Evolutionary conservation across 1,140 invertebrate genomes (phyloP), one percentile per base, ranked within the genome.

Genomic region (Pseudomyrmex dendroicus): DNA sequence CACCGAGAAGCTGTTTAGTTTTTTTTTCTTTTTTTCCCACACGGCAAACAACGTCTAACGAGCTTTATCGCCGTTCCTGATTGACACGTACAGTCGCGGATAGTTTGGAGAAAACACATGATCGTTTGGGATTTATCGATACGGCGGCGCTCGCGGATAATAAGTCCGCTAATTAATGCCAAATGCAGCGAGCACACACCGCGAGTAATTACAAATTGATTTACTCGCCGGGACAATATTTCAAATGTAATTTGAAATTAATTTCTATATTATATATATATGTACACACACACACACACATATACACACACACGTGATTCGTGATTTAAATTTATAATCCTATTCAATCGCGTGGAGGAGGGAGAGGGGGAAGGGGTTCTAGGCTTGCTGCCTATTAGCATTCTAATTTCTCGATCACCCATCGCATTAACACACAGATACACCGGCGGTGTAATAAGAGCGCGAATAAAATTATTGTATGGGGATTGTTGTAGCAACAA

Each of bases 301-400:
- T 35, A 5, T 35, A 1, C 5, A 0, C 35, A 7, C 35, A 35
- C 35, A 7, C 35, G 35, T 87, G 82, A 87, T 70, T 83, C 85
- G 82, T 87, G 85, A 87, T 87, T 87, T 87, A 87, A 87, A 87
- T 87, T 87, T 87, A 87, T 87, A 87, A 87, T 87, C 82, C 85
- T 84, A 87, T 87, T 74, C 85, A 86, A 83, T 54, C 74, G 61
- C 84, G 52, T 5, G 35, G 35, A 35, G 35, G 4, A 35, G 35
- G 1, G 25, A 4, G 2, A 3, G 0, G 35, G 35, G 35, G 5
- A 5, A 35, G 5, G 35, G 50, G 70, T 70, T 87, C 82, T 87
- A 87, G 83, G 57, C 61, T 62, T 68, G 84, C 85, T 84, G 76
- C 74, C 82, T 62, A 87, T 86, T 84, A 87, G 85, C 83, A 83